Evolutionary conservation across 2,797 vertebrate genomes (phyloP), one percentile per base, ranked within the genome.

Genomic region (Macropus fuliginosus): DNA sequence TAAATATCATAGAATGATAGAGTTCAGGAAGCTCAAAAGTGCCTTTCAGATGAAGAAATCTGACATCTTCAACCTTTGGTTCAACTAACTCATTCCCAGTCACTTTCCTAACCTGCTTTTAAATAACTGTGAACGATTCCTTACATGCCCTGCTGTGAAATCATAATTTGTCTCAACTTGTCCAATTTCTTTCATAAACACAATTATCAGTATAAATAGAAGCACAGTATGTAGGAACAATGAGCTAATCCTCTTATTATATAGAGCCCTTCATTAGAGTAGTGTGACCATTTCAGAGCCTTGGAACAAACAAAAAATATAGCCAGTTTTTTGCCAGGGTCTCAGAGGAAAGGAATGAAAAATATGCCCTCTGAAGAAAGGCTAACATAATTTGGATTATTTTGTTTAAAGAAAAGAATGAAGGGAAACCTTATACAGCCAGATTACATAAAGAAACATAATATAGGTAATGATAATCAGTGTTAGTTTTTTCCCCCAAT

Each of bases 181-280:
- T 91, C 81, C 62, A 59, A 54, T 90, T 74, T n/a, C 55, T 28
- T 29, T 95, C 74, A 81, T 81, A 81, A 87, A 57, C 81, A 95
- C 52, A 74, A 89, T 29, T 92, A 0, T 81, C 55, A 62, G 28
- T 66, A 56, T 55, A 92, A 91, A 27, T 66, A 74, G 94, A 46
- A 94, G 81, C 91, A 91, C 3, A 9, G 90, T 90, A 57, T n/a
- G 9, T 28, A 95, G 34, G 54, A 92, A 93, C 27, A 92, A 40
- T 27, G 16, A 90, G 1, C 14, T 34, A 94, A 66, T 31, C 4
- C 24, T 54, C 56, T 87, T 91, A 1, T 46, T 92, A 1, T 52
- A 54, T 29, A 66, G 50, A 94, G 66, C 21, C 21, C 92, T 92
- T 94, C 55, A 55, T 74, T 74, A 74, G 8, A 9, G 40, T 81